Evolutionary conservation across 2,797 vertebrate species (phyloP).

Genomic region (Scarus forsteni): DNA sequence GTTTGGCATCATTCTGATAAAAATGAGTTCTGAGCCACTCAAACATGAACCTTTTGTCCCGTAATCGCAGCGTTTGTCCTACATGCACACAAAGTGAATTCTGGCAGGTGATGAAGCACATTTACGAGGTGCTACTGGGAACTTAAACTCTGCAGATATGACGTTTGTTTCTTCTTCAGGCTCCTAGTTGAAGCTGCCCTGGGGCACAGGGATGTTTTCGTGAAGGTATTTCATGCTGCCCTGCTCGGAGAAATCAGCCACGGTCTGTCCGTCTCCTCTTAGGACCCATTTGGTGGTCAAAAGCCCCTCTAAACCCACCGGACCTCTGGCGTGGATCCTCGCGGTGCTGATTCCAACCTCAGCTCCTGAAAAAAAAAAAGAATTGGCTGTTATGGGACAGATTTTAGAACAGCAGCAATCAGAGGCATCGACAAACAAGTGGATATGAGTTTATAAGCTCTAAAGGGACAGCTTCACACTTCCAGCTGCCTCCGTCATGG

Average conservation of each 20-base stretch:
- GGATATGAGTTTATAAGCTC: neutral
- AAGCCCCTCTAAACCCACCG: conserved; percentile 95
- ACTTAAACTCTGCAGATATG: conserved; percentile 23
- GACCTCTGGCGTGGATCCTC: conserved; percentile 95
- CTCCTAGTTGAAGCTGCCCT: conserved; percentile 70
- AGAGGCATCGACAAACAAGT: neutral
- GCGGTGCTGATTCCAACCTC: conserved; percentile 98
- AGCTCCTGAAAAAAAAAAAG: conserved; percentile 84
- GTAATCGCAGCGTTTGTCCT: conserved; percentile 12
- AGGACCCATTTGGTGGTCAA: conserved; percentile 97
- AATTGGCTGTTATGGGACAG: neutral
- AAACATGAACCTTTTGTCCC: conserved; percentile 10
- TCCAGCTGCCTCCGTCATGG: no score
- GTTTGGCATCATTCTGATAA: neutral
- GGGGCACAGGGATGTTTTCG: conserved; percentile 91
- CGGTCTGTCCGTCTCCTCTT: conserved; percentile 92
- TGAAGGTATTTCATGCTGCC: conserved; percentile 95
- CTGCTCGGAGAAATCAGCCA: conserved; percentile 96
- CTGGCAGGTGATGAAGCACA: conserved; percentile 29
- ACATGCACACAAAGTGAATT: conserved; percentile 9
- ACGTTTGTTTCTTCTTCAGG: conserved; percentile 10
- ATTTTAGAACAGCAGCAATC: conserved; percentile 6
- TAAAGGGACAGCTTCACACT: no score
- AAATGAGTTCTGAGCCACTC: conserved; percentile 18
- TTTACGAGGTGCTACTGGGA: conserved; percentile 18